phyloP scores from a whole-genome alignment of 2,888 invertebrate species.

The Plagodis pulveraria region DNA sequence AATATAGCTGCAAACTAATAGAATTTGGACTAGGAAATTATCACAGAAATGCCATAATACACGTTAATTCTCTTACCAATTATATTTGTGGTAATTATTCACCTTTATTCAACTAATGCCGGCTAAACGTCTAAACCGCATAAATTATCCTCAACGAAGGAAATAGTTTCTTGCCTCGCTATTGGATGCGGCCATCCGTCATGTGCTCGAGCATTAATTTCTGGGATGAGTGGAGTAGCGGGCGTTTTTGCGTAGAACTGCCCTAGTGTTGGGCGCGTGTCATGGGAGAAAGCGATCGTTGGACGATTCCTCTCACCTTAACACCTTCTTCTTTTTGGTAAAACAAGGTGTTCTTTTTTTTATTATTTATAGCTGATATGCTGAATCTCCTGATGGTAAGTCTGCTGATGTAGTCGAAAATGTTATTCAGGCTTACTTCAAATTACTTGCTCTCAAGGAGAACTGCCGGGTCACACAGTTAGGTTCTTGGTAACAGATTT shows the following conservation, averaged over 20 bases:
- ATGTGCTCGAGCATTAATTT: conserved; percentile 50
- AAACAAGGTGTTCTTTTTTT: too few relatives aligned
- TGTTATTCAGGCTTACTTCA: too few relatives aligned
- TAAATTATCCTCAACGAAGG: conserved; percentile 29
- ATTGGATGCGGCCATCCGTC: conserved; percentile 46
- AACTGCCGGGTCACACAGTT: too few relatives aligned
- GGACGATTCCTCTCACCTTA: too few relatives aligned
- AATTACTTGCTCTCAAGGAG: too few relatives aligned
- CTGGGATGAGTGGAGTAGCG: conserved; percentile 41
- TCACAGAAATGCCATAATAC: conserved; percentile 7
- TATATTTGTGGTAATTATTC: conserved; percentile 4
- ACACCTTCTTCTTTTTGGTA: too few relatives aligned
- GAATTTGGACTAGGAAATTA: not conserved
- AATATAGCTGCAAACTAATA: too few relatives aligned
- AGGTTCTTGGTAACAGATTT: too few relatives aligned
- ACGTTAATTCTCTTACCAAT: conserved; percentile 13
- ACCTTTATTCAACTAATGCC: conserved; percentile 34
- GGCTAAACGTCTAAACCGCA: conserved; percentile 36
- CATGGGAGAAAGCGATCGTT: not conserved
- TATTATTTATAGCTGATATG: too few relatives aligned
- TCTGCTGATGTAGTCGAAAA: too few relatives aligned
- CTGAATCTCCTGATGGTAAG: too few relatives aligned
- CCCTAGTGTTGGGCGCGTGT: conserved; percentile 17
- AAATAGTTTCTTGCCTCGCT: conserved; percentile 41
- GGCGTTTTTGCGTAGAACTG: conserved; percentile 46